Evolutionary conservation across 2,797 vertebrate species (phyloP).

Genomic region (Enteromius unitaeniatus): DNA sequence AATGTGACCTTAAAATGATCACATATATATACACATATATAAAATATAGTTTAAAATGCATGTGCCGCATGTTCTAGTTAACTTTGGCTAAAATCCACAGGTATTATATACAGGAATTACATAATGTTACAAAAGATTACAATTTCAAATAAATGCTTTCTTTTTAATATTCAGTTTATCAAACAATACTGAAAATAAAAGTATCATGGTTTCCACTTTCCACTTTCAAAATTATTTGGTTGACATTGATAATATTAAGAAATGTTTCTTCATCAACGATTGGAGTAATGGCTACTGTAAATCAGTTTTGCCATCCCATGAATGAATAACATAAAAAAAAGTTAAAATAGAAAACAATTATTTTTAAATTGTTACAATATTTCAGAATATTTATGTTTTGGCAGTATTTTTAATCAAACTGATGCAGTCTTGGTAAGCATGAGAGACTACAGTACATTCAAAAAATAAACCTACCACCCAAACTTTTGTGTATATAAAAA

Average conservation of each 20-base stretch:
- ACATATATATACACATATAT: too few relatives aligned
- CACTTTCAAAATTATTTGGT: too few relatives aligned
- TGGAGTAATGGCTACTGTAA: not conserved
- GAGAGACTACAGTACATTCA: not conserved
- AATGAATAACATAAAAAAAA: not conserved
- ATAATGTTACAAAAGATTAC: too few relatives aligned
- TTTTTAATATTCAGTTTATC: too few relatives aligned
- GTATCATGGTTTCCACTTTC: too few relatives aligned
- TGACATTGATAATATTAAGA: not conserved
- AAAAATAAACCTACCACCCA: not conserved
- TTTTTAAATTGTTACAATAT: not conserved
- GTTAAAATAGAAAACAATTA: not conserved
- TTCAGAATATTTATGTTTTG: not conserved
- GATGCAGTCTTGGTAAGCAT: not conserved
- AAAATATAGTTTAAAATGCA: not conserved
- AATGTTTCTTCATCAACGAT: not conserved
- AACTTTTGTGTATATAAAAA: not conserved
- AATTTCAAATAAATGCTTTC: too few relatives aligned
- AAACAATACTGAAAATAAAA: too few relatives aligned
- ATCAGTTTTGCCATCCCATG: not conserved
- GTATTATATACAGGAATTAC: too few relatives aligned
- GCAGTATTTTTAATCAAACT: not conserved
- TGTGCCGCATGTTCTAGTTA: too few relatives aligned
- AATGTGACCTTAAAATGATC: too few relatives aligned
- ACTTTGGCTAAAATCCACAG: too few relatives aligned